Conservation (phyloP, 30 jellyfish, hydroid and myxozoan species). For the Hydractinia echinata region DNA sequence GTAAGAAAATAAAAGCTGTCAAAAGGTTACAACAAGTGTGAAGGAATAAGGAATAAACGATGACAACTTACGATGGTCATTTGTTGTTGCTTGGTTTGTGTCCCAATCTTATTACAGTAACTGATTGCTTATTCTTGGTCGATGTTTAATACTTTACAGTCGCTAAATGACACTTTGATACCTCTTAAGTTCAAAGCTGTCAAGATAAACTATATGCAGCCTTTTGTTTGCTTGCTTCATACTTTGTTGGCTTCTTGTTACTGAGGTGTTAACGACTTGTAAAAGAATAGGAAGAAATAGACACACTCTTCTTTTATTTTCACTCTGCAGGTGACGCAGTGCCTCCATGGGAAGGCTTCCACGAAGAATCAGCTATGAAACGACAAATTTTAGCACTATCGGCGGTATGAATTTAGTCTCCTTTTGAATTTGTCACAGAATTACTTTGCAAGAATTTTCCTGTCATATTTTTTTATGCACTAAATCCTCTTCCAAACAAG, state of each 20-base stretch:
- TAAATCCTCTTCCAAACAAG: not conserved
- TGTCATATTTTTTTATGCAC: not conserved
- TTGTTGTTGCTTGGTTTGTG: not conserved
- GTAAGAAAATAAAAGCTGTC: not conserved
- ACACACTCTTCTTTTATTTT: not conserved
- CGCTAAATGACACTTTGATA: too few relatives aligned
- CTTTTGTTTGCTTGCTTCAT: not conserved
- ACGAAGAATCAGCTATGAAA: conserved; percentile 84
- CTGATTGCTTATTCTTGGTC: too few relatives aligned
- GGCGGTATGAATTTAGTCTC: conserved; percentile 39
- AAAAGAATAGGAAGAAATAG: not conserved
- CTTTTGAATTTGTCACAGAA: not conserved
- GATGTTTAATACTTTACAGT: too few relatives aligned
- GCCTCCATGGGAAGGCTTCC: conserved; percentile 98
- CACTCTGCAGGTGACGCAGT: conserved; percentile 66
- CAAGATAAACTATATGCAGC: not conserved
- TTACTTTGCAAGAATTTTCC: too few relatives aligned
- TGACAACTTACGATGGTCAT: not conserved
- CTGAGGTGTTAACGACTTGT: not conserved
- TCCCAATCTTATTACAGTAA: not conserved
- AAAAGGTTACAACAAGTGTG: too few relatives aligned
- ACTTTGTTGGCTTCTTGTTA: not conserved
- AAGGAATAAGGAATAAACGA: not conserved
- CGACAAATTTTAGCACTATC: conserved; percentile 81
- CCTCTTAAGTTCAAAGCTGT: too few relatives aligned